A percentile compares a stretch with the other conserved stretches of the same genome.
phyloP scores from a whole-genome alignment of 1,140 invertebrate genomes.

The Drosophila pseudoobscura region DNA sequence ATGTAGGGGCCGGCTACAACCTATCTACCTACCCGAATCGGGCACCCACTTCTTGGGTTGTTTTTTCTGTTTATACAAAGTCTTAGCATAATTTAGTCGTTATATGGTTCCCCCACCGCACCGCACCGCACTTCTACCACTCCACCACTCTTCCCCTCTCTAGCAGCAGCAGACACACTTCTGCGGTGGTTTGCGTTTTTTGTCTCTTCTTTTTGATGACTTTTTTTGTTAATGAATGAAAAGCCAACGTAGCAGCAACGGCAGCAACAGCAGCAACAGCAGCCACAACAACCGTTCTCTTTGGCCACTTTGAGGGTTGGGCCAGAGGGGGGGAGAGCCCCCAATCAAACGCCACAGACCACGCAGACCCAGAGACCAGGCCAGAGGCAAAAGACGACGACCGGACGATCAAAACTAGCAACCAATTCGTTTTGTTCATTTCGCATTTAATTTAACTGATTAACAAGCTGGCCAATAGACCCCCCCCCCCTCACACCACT shows the following conservation, averaged over 20 bases:
- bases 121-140: slow-evolving; percentile 3
- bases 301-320: background rate
- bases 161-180: slow-evolving; percentile 21
- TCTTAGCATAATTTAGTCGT: slow-evolving; percentile 66
- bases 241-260: slow-evolving; percentile 49
- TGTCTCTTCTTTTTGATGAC: background rate
- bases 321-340: slow-evolving; percentile 2
- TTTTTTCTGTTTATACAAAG: slow-evolving; percentile 62
- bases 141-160: too few relatives aligned
- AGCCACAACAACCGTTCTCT: slow-evolving; percentile 34
- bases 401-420: slow-evolving; percentile 31
- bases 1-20: too few relatives aligned
- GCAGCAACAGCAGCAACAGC: slow-evolving; percentile 28
- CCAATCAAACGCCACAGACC: slow-evolving; percentile 70
- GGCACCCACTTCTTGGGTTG: slow-evolving; percentile 10
- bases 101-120: slow-evolving; percentile 27
- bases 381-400: background rate
- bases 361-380: slow-evolving; percentile 44
- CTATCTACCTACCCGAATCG: slow-evolving; percentile 19
- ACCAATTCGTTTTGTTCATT: slow-evolving; percentile 79
- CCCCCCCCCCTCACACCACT: background rate
- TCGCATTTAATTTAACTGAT: slow-evolving; percentile 82
- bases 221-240: slow-evolving; percentile 71
- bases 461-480: slow-evolving; percentile 58
- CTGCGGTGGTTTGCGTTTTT: slow-evolving; percentile 15